Conservation (phyloP, 92 coral and sea anemone species). For the Palythoa grandiflora region DNA sequence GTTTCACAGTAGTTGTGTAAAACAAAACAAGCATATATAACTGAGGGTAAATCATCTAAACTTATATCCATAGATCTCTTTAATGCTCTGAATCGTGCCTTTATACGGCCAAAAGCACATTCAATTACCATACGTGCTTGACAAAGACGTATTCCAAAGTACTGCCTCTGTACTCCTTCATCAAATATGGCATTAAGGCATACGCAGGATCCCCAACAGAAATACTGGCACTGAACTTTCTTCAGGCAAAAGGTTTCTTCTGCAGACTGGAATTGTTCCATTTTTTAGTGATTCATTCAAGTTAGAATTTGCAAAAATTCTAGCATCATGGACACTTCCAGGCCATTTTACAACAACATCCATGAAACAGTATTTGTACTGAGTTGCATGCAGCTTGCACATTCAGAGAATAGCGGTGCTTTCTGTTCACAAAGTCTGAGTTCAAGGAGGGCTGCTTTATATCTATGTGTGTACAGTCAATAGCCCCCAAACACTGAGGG, state of each 20-base stretch:
- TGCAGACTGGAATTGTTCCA: constrained; percentile 42
- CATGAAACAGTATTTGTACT: constrained; percentile 41
- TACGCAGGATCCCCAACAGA: constrained; percentile 51
- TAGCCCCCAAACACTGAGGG: too few species aligned
- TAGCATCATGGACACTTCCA: constrained; percentile 53
- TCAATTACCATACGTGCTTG: constrained; percentile 59
- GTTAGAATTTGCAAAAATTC: constrained; percentile 51
- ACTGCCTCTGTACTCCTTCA: constrained; percentile 50
- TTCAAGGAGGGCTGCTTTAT: not conserved
- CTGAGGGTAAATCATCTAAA: constrained; percentile 9
- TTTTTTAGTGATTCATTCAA: constrained; percentile 30
- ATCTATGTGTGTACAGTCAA: too few species aligned
- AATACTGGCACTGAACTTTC: constrained; percentile 34
- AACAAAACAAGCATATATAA: constrained; percentile 57
- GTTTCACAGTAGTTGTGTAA: constrained; percentile 47
- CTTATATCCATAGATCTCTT: constrained; percentile 58
- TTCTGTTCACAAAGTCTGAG: constrained; percentile 20
- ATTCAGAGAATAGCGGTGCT: constrained; percentile 31
- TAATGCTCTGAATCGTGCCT: constrained; percentile 53
- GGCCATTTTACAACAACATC: constrained; percentile 56
- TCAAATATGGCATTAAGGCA: constrained; percentile 50
- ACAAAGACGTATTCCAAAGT: constrained; percentile 44
- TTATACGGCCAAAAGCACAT: constrained; percentile 56
- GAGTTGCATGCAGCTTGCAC: constrained; percentile 49
- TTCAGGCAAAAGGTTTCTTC: constrained; percentile 35